Evolutionary conservation across 2,888 invertebrate genomes (phyloP).

Genomic region (Ophion costatus): DNA sequence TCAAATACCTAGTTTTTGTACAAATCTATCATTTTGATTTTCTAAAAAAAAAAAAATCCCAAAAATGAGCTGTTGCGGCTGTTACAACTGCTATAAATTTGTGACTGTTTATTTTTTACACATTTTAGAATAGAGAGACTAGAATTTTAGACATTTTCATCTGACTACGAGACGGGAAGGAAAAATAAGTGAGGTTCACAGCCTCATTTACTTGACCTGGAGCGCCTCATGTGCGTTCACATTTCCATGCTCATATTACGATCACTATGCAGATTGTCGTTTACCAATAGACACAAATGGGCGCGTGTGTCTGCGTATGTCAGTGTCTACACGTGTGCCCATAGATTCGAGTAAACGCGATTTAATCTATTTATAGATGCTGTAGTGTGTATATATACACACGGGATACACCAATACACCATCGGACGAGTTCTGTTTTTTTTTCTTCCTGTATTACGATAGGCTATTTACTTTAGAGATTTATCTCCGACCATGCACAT

Average conservation of each 20-base stretch:
- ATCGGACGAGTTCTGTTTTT: neutral
- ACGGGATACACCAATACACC: neutral
- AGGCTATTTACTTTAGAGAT: slow-evolving; percentile 43
- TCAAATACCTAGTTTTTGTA: too few species aligned
- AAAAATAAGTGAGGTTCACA: neutral
- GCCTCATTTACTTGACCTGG: neutral
- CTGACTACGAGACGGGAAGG: neutral
- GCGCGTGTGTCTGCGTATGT: too few species aligned
- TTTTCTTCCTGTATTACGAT: neutral
- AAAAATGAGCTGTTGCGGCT: too few species aligned
- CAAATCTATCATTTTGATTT: too few species aligned
- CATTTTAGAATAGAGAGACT: too few species aligned
- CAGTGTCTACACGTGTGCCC: neutral
- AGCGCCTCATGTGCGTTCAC: slow-evolving; percentile 12
- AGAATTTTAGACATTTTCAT: too few species aligned
- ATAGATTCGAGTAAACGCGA: slow-evolving; percentile 23
- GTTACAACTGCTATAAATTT: too few species aligned
- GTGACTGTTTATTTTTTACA: too few species aligned
- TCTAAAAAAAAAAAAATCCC: too few species aligned
- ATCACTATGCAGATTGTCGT: slow-evolving; percentile 18
- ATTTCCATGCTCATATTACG: slow-evolving; percentile 22
- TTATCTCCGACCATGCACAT: slow-evolving; percentile 31
- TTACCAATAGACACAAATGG: neutral
- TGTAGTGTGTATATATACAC: neutral
- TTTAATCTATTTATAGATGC: slow-evolving; percentile 29